Conservation (phyloP, 2,888 invertebrate genomes). For the Morpho helenor region DNA sequence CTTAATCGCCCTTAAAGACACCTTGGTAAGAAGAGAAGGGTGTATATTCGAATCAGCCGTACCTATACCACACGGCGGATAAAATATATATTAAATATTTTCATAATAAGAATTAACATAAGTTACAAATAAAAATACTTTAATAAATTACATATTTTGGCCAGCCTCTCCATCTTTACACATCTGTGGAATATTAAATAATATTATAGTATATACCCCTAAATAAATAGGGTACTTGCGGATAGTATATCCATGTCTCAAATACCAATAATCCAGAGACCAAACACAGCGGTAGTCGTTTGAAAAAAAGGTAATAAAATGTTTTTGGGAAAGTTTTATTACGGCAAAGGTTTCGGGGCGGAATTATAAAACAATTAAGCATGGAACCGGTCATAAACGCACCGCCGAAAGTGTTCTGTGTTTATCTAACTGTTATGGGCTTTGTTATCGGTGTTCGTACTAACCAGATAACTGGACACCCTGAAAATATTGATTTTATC, state of each 20-base stretch:
- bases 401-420: slow-evolving; percentile 41
- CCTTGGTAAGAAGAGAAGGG: no score
- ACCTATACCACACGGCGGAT: not conserved
- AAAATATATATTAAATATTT: not conserved
- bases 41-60: no score
- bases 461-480: not conserved
- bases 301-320: slow-evolving; percentile 50
- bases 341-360: slow-evolving; percentile 56
- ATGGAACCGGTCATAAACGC: slow-evolving; percentile 37
- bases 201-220: not conserved
- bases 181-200: no score
- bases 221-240: slow-evolving; percentile 17
- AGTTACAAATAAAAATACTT: not conserved
- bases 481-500: not conserved
- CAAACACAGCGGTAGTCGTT: slow-evolving; percentile 37
- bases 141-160: no score
- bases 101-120: not conserved
- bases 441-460: slow-evolving; percentile 8
- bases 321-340: slow-evolving; percentile 70
- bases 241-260: slow-evolving; percentile 15
- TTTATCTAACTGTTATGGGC: slow-evolving; percentile 46
- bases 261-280: slow-evolving; percentile 19
- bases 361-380: slow-evolving; percentile 60
- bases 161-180: no score
- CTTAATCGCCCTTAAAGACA: no score